Evolutionary conservation across 2,113 vertebrate species (phyloP).

Genomic region (Neotoma lepida): DNA sequence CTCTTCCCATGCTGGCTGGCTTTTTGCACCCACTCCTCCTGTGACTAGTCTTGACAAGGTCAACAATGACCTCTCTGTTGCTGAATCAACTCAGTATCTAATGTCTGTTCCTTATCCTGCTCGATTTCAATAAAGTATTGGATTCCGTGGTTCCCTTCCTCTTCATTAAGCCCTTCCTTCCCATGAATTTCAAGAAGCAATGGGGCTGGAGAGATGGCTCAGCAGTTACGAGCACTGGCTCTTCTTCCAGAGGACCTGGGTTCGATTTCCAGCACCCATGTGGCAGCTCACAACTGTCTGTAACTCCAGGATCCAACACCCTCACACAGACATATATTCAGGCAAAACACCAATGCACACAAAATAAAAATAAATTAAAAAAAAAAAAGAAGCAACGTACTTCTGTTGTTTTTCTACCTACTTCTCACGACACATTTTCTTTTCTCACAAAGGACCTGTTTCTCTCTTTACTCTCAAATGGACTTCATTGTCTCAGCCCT

Average conservation of each 20-base stretch:
- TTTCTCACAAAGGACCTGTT: background rate
- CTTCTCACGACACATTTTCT: background rate
- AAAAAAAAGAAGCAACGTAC: background rate
- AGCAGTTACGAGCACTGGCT: background rate
- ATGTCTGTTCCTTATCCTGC: conserved; percentile 21
- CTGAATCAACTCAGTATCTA: conserved; percentile 22
- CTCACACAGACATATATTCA: background rate
- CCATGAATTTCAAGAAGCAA: conserved; percentile 51
- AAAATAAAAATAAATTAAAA: background rate
- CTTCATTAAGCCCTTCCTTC: conserved; percentile 49
- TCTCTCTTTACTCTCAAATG: background rate
- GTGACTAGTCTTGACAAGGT: conserved; percentile 1
- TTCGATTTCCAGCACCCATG: background rate
- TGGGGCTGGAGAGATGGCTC: background rate
- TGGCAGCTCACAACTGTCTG: background rate
- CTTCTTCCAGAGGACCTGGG: background rate
- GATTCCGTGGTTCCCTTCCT: conserved; percentile 38
- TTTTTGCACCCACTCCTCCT: background rate
- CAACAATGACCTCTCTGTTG: conserved; percentile 25
- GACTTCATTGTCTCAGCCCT: background rate
- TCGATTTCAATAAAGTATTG: conserved; percentile 49
- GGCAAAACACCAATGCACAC: background rate
- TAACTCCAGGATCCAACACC: background rate
- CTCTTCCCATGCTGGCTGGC: background rate
- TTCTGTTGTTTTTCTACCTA: background rate